Evolutionary conservation across 2,797 vertebrate species (phyloP), one percentile per base, ranked within the genome.

Genomic region (Anas bernieri): DNA sequence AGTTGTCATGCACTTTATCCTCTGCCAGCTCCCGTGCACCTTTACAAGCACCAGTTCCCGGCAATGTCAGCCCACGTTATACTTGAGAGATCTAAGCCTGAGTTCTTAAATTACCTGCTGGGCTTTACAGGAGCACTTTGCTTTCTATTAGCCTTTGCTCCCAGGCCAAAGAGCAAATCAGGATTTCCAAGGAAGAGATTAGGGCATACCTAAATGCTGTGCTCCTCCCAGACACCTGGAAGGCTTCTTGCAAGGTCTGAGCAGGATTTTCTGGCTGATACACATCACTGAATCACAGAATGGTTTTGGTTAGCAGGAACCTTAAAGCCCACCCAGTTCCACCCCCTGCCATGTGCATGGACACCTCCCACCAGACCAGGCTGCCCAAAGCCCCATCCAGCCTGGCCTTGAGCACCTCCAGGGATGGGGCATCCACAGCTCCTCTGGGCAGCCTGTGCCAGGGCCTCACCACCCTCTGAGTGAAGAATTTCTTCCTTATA

Each of bases 171-270:
- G 72, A 75, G 83, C 63, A 93, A 93, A 95, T 68, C 83, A 92
- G 83, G 94, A 91, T 93, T 97, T 93, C 48, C 81, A 74, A 39
- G 62, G 68, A 82, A 87, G 72, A 92, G 92, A 94, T 93, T 92
- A 93, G 87, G 80, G 94, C 83, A 79, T 76, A 66, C 61, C 87
- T 86, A 90, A 90, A 39, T 35, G 54, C 37, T 70, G 56, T 72
- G 63, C 72, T 90, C 75, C 86, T 94, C 90, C 94, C 77, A 86
- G 88, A 68, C 56, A 86, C 37, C 59, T 1, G 1, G 67, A 81
- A 88, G 69, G 22, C 80, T 93, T 52, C 74, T 90, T 0, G 1
- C 21, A 88, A 93, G 54, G 48, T 67, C 85, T 84, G 54, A 88
- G 70, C 79, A 83, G 90, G 80, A 88, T 93, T 92, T 96, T 92